Evolutionary conservation across 2,888 invertebrate genomes (phyloP), one percentile per base, ranked within the genome.

Genomic region (Eupithecia insigniata): DNA sequence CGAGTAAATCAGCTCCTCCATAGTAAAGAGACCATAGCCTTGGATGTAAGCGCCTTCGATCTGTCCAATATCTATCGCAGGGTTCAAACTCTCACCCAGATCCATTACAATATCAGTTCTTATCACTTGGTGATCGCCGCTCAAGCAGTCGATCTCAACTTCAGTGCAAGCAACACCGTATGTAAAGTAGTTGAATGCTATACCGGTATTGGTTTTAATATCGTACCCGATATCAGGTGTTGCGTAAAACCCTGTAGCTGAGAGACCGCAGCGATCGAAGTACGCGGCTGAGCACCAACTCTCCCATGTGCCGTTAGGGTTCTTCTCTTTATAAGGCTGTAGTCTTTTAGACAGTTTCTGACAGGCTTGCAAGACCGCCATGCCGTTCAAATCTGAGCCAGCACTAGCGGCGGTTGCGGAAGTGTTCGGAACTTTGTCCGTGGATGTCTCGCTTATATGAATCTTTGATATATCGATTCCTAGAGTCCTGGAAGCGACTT

Each of bases 51-150:
- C 99, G 3, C 99, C 99, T 92, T 99, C 99, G 22, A 99, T 97
- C 94, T 99, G 99, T 0, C 99, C 99, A 81, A 99, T 97, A 83
- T 99, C 99, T 78, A 99, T 98, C 1, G 99, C 99, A 5, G 99
- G 99, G 91, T 99, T 99, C 70, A 99, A 92, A 90, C 99, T 99
- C 80, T 97, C 96, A 0, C 99, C 99, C 79, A 99, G 95, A 92
- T 99, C 99, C 99, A 99, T 99, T 0, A 99, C 98, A 80, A 99
- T 99, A 84, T 99, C 98, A 0, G 98, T 97, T 83, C 97, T 95
- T 46, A 98, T 89, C 1, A 99, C 96, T 92, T 97, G 96, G 89
- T 99, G 98, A 85, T 99, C 99, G 10, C 99, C 99, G 32, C 98
- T 99, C 1, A 99, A 94, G 81, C 98, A 98, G 90, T 99, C 99